Evolutionary conservation across 1,140 invertebrate genomes (phyloP).

Genomic region (Aphidius gifuensis): DNA sequence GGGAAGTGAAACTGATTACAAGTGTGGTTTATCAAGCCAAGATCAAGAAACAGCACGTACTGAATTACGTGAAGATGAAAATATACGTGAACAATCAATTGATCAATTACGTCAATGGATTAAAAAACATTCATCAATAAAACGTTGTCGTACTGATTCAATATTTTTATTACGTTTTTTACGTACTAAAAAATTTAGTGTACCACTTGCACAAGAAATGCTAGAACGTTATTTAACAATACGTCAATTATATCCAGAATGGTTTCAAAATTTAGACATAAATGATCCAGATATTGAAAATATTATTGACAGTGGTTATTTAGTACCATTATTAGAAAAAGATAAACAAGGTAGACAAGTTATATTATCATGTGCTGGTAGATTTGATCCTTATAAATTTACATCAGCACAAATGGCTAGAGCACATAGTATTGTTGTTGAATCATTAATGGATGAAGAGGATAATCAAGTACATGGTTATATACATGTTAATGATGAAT

Average conservation of each 20-base stretch:
- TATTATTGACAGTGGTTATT: slow-evolving; percentile 77
- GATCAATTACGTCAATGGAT: slow-evolving; percentile 75
- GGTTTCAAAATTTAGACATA: slow-evolving; percentile 77
- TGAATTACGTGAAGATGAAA: slow-evolving; percentile 72
- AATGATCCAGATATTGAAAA: slow-evolving; percentile 68
- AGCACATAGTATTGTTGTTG: slow-evolving; percentile 72
- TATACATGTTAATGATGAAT: slow-evolving; percentile 80
- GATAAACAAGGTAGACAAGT: slow-evolving; percentile 72
- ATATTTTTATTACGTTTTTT: slow-evolving; percentile 80
- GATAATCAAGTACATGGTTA: slow-evolving; percentile 75
- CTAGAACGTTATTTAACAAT: slow-evolving; percentile 81
- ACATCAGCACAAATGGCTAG: slow-evolving; percentile 74
- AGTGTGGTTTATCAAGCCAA: slow-evolving; percentile 47
- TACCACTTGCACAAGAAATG: slow-evolving; percentile 80
- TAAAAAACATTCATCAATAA: slow-evolving; percentile 71
- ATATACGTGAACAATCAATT: slow-evolving; percentile 65
- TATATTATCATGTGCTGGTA: slow-evolving; percentile 71
- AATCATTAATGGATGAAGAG: slow-evolving; percentile 76
- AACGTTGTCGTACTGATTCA: slow-evolving; percentile 72
- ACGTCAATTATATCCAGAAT: slow-evolving; percentile 74
- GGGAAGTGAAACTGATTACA: slow-evolving; percentile 36
- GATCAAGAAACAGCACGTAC: slow-evolving; percentile 61
- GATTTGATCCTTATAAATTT: slow-evolving; percentile 71
- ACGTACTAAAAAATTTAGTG: slow-evolving; percentile 80
- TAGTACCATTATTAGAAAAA: slow-evolving; percentile 72